These are phyloP conservation scores for Coregonus clupeaformis DNA, from an alignment of 2,113 vertebrate genomes.

Conservation along the genomic window DNA sequence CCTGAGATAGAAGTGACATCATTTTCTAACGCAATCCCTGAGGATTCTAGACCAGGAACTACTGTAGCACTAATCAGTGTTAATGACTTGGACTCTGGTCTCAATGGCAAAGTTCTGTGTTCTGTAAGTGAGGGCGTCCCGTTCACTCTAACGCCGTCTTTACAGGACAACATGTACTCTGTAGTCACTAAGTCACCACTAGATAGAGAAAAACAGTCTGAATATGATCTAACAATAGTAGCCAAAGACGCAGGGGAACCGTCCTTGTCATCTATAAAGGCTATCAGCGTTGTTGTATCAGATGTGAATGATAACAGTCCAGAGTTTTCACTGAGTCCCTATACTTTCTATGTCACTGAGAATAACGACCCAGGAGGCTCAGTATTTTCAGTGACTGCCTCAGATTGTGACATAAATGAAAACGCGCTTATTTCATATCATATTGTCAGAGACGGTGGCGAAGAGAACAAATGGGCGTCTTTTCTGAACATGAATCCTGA, in stretches of 20 bases:
- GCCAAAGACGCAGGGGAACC: constrained; percentile 66
- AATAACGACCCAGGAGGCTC: constrained; percentile 58
- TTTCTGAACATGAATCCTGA: constrained; percentile 33
- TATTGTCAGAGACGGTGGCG: constrained; percentile 6
- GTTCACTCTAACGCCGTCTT: constrained; percentile 63
- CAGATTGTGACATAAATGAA: constrained; percentile 34
- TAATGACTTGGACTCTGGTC: constrained; percentile 64
- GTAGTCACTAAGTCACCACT: constrained; percentile 63
- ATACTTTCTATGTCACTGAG: constrained; percentile 54
- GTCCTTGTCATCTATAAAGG: constrained; percentile 58
- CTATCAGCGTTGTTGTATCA: constrained; percentile 53
- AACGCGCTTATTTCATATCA: constrained; percentile 45
- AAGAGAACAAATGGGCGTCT: constrained; percentile 12
- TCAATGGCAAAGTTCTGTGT: constrained; percentile 63
- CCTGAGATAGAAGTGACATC: constrained; percentile 69
- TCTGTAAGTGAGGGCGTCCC: constrained; percentile 47
- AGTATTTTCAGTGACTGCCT: constrained; percentile 50
- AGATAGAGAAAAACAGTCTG: constrained; percentile 62
- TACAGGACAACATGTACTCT: constrained; percentile 66
- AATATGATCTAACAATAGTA: constrained; percentile 63
- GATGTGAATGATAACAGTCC: constrained; percentile 69
- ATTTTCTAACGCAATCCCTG: constrained; percentile 57
- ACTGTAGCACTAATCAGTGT: constrained; percentile 67
- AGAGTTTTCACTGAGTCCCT: constrained; percentile 45
- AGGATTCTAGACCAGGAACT: constrained; percentile 64